Conservation (phyloP, 2,888 invertebrate genomes). For the Rugalucina vietnamica region DNA sequence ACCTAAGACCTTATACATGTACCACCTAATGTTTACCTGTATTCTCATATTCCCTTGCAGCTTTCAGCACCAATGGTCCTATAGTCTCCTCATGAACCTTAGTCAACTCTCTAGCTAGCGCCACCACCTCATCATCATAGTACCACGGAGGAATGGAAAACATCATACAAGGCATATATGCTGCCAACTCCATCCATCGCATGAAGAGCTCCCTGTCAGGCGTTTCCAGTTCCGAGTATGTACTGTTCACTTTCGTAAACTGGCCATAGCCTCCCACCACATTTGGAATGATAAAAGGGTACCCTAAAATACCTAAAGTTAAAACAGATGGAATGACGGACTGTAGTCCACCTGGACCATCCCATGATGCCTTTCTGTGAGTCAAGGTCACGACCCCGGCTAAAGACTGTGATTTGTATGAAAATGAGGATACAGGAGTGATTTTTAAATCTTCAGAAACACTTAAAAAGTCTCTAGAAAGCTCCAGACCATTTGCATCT, state of each 20-base stretch:
- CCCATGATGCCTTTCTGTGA: slow-evolving; percentile 95
- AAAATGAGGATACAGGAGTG: slow-evolving; percentile 88
- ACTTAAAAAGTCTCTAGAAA: slow-evolving; percentile 67
- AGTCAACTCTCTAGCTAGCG: slow-evolving; percentile 68
- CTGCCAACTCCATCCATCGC: slow-evolving; percentile 93
- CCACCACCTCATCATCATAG: slow-evolving; percentile 88
- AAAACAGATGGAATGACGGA: slow-evolving; percentile 93
- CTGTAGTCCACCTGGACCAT: slow-evolving; percentile 89
- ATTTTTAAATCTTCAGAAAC: slow-evolving; percentile 89
- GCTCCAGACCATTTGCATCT: slow-evolving; percentile 66
- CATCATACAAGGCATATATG: slow-evolving; percentile 95
- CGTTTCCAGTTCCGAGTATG: slow-evolving; percentile 14
- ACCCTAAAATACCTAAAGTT: slow-evolving; percentile 90
- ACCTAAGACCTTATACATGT: too few species aligned
- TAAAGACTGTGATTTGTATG: slow-evolving; percentile 91
- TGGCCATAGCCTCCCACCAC: slow-evolving; percentile 93
- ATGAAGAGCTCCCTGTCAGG: slow-evolving; percentile 86
- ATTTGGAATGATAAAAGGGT: slow-evolving; percentile 95
- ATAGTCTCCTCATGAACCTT: slow-evolving; percentile 65
- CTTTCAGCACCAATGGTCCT: slow-evolving; percentile 65
- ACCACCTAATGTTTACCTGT: slow-evolving; percentile 45
- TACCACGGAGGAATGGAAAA: slow-evolving; percentile 95
- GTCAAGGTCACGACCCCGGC: slow-evolving; percentile 93
- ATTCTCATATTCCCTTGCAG: slow-evolving; percentile 71
- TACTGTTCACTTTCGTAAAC: slow-evolving; percentile 25